phyloP scores from a whole-genome alignment of 2,113 vertebrate genomes.

The Mirza zaza region DNA sequence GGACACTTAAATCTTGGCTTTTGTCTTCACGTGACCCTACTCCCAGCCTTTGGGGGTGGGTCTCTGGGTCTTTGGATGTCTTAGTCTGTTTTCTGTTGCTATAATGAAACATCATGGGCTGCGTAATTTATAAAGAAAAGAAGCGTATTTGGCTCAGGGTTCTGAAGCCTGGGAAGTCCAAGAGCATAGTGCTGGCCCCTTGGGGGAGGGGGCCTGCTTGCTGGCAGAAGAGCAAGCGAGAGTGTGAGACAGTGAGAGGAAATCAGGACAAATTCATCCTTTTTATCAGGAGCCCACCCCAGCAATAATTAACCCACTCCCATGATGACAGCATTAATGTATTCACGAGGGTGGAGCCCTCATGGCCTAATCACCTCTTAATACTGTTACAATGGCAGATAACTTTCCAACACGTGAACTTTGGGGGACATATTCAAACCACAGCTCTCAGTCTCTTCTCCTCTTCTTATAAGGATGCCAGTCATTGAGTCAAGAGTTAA shows the following conservation, averaged over 20 bases:
- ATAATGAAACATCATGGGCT: background rate
- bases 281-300: background rate
- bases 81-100: background rate
- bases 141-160: background rate
- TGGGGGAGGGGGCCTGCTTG: background rate
- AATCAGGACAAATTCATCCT: background rate
- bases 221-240: background rate
- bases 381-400: background rate
- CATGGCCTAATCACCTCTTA: background rate
- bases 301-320: background rate
- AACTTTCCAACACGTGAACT: background rate
- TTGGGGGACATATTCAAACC: background rate
- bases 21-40: background rate
- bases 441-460: background rate
- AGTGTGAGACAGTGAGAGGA: background rate
- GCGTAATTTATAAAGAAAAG: background rate
- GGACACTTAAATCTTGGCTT: too few species aligned
- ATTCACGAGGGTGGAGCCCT: background rate
- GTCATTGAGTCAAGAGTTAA: background rate
- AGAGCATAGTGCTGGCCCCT: background rate
- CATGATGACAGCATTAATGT: background rate
- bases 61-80: background rate
- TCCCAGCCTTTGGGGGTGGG: background rate
- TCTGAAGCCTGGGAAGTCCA: background rate
- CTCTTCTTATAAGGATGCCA: background rate